Evolutionary conservation across 2,797 vertebrate genomes (phyloP).

Genomic region (Oreonectes daqikongensis): DNA sequence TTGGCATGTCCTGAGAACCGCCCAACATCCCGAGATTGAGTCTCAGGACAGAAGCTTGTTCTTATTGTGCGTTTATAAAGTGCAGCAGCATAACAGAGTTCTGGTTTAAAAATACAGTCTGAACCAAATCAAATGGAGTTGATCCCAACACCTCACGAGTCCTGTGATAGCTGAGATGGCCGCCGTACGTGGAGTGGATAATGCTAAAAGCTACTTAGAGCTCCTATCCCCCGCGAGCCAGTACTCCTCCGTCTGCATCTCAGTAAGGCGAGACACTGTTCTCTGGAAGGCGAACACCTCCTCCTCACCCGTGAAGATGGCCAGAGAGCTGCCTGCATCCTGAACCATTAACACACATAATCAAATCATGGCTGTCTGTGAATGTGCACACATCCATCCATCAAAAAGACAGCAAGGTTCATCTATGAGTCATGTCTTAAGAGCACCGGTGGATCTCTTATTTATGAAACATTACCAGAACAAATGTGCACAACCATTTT

Average conservation of each 20-base stretch:
- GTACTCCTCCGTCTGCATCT: conserved; percentile 97
- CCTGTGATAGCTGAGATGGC: conserved; percentile 11
- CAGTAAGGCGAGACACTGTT: conserved; percentile 91
- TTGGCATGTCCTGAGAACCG: background rate
- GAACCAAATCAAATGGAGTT: conserved; percentile 21
- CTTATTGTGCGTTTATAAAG: conserved; percentile 62
- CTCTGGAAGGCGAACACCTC: conserved; percentile 94
- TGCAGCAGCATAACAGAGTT: conserved; percentile 58
- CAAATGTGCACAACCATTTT: background rate
- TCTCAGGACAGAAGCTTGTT: conserved; percentile 5
- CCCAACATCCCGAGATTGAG: background rate
- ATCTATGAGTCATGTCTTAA: background rate
- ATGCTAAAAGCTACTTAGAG: conserved; percentile 55
- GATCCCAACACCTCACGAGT: conserved; percentile 36
- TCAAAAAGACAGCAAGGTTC: background rate
- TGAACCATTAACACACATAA: conserved; percentile 49
- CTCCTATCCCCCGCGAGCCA: conserved; percentile 91
- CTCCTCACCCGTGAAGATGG: conserved; percentile 95
- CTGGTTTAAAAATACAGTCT: conserved; percentile 41
- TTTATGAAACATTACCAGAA: background rate
- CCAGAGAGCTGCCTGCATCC: conserved; percentile 80
- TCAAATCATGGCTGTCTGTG: conserved; percentile 13
- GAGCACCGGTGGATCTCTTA: background rate
- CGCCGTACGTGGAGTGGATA: conserved; percentile 21
- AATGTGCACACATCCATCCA: conserved; percentile 23